These are phyloP conservation scores for Mobula birostris DNA, from an alignment of 2,113 vertebrate genomes.

Conservation along the genomic window DNA sequence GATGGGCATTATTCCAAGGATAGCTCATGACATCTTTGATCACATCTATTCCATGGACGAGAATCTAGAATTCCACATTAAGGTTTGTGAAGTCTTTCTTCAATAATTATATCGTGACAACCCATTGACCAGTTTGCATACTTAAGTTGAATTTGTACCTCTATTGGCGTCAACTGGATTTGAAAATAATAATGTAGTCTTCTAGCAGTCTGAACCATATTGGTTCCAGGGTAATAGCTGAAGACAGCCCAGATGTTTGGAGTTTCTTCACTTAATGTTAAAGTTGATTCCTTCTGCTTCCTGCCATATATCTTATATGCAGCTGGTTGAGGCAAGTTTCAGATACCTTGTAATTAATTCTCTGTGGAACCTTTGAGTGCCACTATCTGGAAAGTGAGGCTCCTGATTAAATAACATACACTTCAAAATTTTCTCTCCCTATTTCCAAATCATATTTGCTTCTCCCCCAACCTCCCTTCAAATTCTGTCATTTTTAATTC, in stretches of 20 bases:
- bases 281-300: not conserved
- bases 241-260: not conserved
- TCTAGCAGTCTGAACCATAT: not conserved
- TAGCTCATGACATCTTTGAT: conserved; percentile 84
- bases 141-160: not conserved
- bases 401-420: no score
- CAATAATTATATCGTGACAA: not conserved
- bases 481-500: no score
- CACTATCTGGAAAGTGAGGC: not conserved
- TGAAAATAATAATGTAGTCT: not conserved
- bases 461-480: no score
- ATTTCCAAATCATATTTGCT: no score
- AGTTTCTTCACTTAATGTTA: not conserved
- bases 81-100: conserved; percentile 54
- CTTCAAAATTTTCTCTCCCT: no score
- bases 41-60: conserved; percentile 97
- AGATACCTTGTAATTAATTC: not conserved
- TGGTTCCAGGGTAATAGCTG: not conserved
- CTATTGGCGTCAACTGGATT: not conserved
- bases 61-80: conserved; percentile 92
- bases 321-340: no score
- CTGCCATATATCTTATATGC: not conserved
- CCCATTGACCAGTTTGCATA: not conserved
- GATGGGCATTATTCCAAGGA: conserved; percentile 92
- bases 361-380: not conserved